Evolutionary conservation across 2,888 invertebrate genomes (phyloP).

Genomic region (Drosophila testacea): DNA sequence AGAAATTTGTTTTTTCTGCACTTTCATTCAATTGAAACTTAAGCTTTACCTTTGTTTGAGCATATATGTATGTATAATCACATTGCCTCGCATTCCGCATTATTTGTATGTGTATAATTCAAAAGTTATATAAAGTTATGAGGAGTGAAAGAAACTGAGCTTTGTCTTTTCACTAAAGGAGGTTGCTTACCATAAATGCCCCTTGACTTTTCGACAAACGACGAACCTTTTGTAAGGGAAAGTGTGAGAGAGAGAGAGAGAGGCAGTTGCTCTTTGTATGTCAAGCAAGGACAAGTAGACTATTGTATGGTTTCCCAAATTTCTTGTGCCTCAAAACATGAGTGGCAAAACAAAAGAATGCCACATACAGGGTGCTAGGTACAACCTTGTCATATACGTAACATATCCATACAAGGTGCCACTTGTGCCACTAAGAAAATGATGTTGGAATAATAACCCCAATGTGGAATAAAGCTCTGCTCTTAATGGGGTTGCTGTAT

Average conservation of each 20-base stretch:
- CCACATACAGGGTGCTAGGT: conserved; percentile 15
- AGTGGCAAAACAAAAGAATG: conserved; percentile 29
- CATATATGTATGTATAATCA: conserved; percentile 2
- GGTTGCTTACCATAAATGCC: conserved; percentile 6
- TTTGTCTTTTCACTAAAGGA: conserved; percentile 2
- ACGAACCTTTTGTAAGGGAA: conserved; percentile 9
- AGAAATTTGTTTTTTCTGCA: conserved; percentile 27
- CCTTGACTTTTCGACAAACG: conserved; percentile 19
- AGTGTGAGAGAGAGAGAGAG: not conserved
- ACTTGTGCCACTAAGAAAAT: conserved; percentile 20
- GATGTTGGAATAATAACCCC: not conserved
- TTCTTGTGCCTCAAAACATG: conserved; percentile 16
- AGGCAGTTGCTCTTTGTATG: conserved; percentile 25
- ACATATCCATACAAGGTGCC: not conserved
- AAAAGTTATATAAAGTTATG: conserved; percentile 25
- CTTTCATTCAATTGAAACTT: conserved; percentile 31
- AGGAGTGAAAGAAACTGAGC: conserved; percentile 11
- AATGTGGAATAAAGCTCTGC: not conserved
- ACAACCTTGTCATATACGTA: conserved; percentile 6
- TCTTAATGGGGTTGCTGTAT: conserved; percentile 11
- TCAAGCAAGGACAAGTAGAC: conserved; percentile 38
- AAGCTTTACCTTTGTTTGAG: conserved; percentile 6
- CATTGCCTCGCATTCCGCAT: conserved; percentile 18
- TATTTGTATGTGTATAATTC: conserved; percentile 34
- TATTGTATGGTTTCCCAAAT: conserved; percentile 40